Base-by-base conservation (phyloP, 1,140 invertebrate species). In the Streblospio benedicti region DNA sequence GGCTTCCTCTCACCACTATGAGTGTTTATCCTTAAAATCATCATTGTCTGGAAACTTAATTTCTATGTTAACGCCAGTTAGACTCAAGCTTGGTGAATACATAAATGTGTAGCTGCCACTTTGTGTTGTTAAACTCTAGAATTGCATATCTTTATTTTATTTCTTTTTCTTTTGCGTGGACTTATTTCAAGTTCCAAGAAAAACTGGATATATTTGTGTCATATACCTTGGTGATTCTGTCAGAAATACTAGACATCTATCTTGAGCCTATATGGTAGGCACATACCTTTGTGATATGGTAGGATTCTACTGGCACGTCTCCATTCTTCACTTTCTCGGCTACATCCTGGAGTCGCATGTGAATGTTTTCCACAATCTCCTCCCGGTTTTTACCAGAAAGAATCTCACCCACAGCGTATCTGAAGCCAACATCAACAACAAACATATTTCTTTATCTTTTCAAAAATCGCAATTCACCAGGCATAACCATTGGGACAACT, bases 251-350 rank as follows among this genome's bases (percentile, higher is more conserved):
- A n/a, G n/a, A n/a, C n/a, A n/a, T n/a, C n/a, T n/a, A n/a, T n/a
- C n/a, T n/a, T n/a, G n/a, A n/a, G n/a, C n/a, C n/a, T n/a, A n/a
- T n/a, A n/a, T n/a, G n/a, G n/a, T n/a, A n/a, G n/a, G n/a, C n/a
- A n/a, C n/a, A n/a, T 66, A 79, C 78, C 74, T 98, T 98, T 1
- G 90, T 93, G 61, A 99, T 96, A 4, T 88, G 84, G 56, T 93
- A 84, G 18, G 90, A 79, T 0, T 86, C 84, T 0, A 95, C 59
- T 0, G 90, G 85, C 27, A 93, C 83, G 69, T 84, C 82, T 54
- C 82, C 74, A 14, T 74, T 67, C 33, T 85, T 81, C 16, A 95
- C 81, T 71, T 87, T 83, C 16, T 85, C 81, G 49, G 83, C 82
- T 0, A 93, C 73, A 67, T 78, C 75, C 49, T 61, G 76, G 60